phyloP scores from a whole-genome alignment of 2,113 vertebrate genomes.

The Hippocampus guttulatus region DNA sequence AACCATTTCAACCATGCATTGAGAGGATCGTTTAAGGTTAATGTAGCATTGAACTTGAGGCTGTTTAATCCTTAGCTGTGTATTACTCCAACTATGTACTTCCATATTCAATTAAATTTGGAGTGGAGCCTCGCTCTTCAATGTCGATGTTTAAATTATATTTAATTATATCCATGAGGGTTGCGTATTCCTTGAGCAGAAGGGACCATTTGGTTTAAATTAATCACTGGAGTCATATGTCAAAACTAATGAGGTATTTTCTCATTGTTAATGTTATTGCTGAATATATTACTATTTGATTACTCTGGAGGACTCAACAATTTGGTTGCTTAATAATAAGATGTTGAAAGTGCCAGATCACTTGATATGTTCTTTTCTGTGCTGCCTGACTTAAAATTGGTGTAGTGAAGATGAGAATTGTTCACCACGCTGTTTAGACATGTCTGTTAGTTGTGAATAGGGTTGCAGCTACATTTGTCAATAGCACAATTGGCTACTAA shows the following conservation, averaged over 20 bases:
- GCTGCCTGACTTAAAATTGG: background rate
- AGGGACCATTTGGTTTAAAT: slow-evolving; percentile 37
- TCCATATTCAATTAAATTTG: slow-evolving; percentile 58
- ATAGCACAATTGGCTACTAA: background rate
- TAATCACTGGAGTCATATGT: slow-evolving; percentile 29
- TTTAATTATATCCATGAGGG: slow-evolving; percentile 61
- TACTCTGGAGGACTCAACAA: slow-evolving; percentile 1
- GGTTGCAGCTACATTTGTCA: background rate
- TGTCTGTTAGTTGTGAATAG: background rate
- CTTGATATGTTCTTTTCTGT: background rate
- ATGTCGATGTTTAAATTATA: slow-evolving; percentile 59
- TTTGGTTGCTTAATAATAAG: background rate
- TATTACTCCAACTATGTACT: slow-evolving; percentile 31
- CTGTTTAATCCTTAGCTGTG: slow-evolving; percentile 54
- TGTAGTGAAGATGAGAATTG: background rate
- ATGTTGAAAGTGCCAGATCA: background rate
- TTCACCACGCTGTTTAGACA: background rate
- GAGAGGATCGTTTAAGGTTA: slow-evolving; percentile 50
- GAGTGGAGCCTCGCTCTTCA: slow-evolving; percentile 41
- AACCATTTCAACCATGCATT: slow-evolving; percentile 4
- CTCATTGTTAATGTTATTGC: slow-evolving; percentile 23
- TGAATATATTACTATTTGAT: slow-evolving; percentile 14
- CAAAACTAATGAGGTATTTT: slow-evolving; percentile 32
- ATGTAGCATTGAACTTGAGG: slow-evolving; percentile 58
- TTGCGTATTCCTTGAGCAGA: slow-evolving; percentile 46